These are phyloP conservation scores for Leptodactylus fallax DNA, from an alignment of 2,797 vertebrate species.

Conservation along the genomic window DNA sequence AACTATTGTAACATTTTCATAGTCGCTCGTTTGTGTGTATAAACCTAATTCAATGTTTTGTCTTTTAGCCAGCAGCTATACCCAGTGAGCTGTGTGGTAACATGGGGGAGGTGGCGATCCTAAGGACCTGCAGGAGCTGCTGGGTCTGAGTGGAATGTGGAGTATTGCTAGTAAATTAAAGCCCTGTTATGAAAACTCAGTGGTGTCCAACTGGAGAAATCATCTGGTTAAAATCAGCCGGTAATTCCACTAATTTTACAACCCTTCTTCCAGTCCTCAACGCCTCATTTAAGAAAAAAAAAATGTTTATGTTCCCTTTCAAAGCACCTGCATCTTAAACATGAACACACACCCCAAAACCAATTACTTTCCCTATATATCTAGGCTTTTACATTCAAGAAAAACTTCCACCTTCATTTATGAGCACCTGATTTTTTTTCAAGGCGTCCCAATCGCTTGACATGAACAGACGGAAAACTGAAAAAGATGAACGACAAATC, in stretches of 20 bases:
- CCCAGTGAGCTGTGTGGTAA: constrained; percentile 69
- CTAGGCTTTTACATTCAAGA: constrained; percentile 68
- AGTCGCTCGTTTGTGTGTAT: background rate
- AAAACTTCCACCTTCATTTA: constrained; percentile 56
- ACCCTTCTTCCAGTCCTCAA: constrained; percentile 89
- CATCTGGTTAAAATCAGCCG: constrained; percentile 99
- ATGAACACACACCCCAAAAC: constrained; percentile 73
- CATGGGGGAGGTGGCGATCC: constrained; percentile 74
- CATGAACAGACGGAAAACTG: constrained; percentile 9
- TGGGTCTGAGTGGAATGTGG: constrained; percentile 87
- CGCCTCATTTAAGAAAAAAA: constrained; percentile 93
- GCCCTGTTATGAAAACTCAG: constrained; percentile 93
- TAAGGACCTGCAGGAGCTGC: constrained; percentile 76
- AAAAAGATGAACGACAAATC: background rate
- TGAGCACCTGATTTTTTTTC: constrained; percentile 64
- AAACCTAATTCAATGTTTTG: background rate
- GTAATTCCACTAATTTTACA: constrained; percentile 98
- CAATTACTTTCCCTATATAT: constrained; percentile 77
- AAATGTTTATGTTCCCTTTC: constrained; percentile 89
- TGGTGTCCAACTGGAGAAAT: constrained; percentile 96
- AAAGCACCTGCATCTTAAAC: constrained; percentile 94
- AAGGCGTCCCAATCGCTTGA: constrained; percentile 66
- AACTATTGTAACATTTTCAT: background rate
- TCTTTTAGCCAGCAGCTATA: constrained; percentile 5
- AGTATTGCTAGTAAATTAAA: constrained; percentile 97